Conservation (phyloP, 92 coral and sea anemone species). For the Bergia puertoricense region DNA sequence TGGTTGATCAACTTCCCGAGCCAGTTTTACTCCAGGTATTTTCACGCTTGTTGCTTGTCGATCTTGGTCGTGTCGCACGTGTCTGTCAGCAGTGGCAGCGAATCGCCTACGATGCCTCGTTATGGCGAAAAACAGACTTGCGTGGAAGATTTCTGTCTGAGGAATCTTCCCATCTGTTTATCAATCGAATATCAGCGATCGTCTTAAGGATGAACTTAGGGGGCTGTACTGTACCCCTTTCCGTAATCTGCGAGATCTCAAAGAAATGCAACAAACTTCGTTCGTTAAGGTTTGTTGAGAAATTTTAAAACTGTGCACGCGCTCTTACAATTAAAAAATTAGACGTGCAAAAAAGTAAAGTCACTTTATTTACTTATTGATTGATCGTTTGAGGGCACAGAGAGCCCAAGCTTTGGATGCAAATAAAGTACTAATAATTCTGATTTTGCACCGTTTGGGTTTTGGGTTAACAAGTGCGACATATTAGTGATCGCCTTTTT, state of each 20-base stretch:
- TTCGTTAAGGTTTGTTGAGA: slow-evolving; percentile 55
- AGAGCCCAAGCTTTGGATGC: too few relatives aligned
- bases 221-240: slow-evolving; percentile 49
- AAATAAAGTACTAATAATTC: too few relatives aligned
- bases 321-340: neutral
- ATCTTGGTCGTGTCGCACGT: slow-evolving; percentile 50
- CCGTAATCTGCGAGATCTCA: slow-evolving; percentile 40
- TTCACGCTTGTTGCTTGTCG: slow-evolving; percentile 39
- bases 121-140: slow-evolving; percentile 67
- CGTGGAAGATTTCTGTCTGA: slow-evolving; percentile 56
- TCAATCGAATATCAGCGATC: slow-evolving; percentile 53
- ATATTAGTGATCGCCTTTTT: too few relatives aligned
- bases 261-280: slow-evolving; percentile 61
- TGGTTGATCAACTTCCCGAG: slow-evolving; percentile 68
- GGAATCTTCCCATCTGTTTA: slow-evolving; percentile 32
- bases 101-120: slow-evolving; percentile 63
- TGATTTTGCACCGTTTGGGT: too few relatives aligned
- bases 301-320: neutral
- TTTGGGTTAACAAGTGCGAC: too few relatives aligned
- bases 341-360: neutral
- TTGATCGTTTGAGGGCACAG: too few relatives aligned
- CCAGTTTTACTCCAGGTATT: slow-evolving; percentile 64
- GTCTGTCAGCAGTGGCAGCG: slow-evolving; percentile 70
- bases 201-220: slow-evolving; percentile 58
- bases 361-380: too few relatives aligned